A percentile compares a stretch with the other conserved stretches of the same genome.
Evolutionary conservation across 2,113 vertebrate genomes (phyloP).

Genomic region (Rhinopithecus roxellana): DNA sequence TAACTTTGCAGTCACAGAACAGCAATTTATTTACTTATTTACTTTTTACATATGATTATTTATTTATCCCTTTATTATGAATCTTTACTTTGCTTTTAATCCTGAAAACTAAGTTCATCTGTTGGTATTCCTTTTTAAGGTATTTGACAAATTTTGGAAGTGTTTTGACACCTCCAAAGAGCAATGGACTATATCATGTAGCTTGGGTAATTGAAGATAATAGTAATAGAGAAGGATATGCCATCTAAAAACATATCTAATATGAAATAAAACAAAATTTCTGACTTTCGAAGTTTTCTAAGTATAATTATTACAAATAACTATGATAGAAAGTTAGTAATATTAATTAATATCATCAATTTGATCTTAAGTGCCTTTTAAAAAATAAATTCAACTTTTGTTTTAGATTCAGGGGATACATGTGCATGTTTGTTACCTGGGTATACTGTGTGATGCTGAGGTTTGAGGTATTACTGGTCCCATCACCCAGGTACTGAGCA

Average conservation of each 20-base stretch:
- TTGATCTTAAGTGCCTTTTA: not conserved
- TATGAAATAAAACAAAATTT: not conserved
- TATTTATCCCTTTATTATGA: slow-evolving; percentile 33
- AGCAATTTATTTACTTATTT: not conserved
- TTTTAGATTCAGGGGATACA: too few species aligned
- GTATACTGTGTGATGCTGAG: too few species aligned
- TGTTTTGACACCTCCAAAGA: not conserved
- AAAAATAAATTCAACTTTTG: too few species aligned
- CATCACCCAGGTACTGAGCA: too few species aligned
- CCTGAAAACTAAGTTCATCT: not conserved
- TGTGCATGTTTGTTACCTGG: too few species aligned
- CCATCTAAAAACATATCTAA: not conserved
- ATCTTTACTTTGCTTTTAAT: not conserved
- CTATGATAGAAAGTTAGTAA: not conserved
- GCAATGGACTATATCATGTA: too few species aligned
- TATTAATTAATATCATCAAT: not conserved
- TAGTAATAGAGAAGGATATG: not conserved
- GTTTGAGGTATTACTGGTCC: too few species aligned
- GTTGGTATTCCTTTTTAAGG: not conserved
- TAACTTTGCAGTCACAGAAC: not conserved
- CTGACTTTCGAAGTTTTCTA: not conserved
- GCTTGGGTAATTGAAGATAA: not conserved
- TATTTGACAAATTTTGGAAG: not conserved
- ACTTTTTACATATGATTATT: not conserved
- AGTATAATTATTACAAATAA: not conserved